Conservation (phyloP, 2,113 vertebrate genomes). For the Macquaria australasica region DNA sequence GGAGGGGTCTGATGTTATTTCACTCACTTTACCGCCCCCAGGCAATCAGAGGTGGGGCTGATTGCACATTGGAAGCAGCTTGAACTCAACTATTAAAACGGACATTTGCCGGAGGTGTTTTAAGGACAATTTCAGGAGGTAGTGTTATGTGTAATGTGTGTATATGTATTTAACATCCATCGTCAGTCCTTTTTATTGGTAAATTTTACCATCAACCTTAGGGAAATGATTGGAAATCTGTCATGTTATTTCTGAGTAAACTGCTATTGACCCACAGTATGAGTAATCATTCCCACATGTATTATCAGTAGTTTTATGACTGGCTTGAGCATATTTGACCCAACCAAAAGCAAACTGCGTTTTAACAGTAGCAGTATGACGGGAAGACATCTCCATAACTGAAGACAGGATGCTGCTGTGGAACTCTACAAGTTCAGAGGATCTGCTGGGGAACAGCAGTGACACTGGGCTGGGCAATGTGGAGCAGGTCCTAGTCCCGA, state of each 20-base stretch:
- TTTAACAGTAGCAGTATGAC: conserved; percentile 34
- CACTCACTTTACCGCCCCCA: not conserved
- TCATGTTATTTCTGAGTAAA: conserved; percentile 25
- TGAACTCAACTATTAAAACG: not conserved
- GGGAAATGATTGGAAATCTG: conserved; percentile 26
- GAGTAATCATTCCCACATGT: conserved; percentile 40
- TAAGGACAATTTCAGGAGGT: not conserved
- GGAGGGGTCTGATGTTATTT: conserved; percentile 18
- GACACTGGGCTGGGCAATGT: conserved; percentile 32
- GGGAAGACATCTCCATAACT: not conserved
- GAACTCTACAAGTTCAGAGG: conserved; percentile 51
- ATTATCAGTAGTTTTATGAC: conserved; percentile 68
- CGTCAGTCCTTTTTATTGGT: not conserved
- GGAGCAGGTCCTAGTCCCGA: conserved; percentile 79
- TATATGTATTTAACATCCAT: conserved; percentile 6
- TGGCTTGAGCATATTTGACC: conserved; percentile 14
- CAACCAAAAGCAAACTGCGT: conserved; percentile 13
- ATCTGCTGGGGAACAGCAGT: conserved; percentile 59
- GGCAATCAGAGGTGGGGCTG: conserved; percentile 21
- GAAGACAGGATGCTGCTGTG: conserved; percentile 39
- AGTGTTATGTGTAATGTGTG: not conserved
- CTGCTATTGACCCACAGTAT: not conserved
- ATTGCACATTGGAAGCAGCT: conserved; percentile 19
- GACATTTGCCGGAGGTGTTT: not conserved
- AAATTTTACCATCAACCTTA: not conserved